Evolutionary conservation across 1,140 invertebrate genomes (phyloP), one percentile per base, ranked within the genome.

Genomic region (Semibalanus balanoides): DNA sequence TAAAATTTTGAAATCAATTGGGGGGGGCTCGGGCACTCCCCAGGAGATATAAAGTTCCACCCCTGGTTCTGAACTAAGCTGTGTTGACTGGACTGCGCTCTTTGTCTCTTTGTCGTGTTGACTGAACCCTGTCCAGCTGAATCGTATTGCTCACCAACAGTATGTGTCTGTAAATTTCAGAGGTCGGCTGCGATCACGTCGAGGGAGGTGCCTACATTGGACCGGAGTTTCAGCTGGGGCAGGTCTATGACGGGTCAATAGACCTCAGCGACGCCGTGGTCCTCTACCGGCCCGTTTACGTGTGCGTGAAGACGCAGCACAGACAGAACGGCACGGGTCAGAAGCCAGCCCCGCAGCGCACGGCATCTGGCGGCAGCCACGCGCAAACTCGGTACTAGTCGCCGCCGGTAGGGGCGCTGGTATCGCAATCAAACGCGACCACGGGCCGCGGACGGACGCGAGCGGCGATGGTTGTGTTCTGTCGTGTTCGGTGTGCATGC

Each of bases 201-300:
- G 92, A 93, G 84, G 92, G 91, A 28, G 92, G 92, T 0, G 88
- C 89, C 82, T 93, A 93, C 84, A 90, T 92, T 40, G 91, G 91
- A 29, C 91, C 91, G 0, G 92, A 93, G 83, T 93, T 93, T 82
- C 87, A 92, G 51, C 82, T 93, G 17, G 92, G 91, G 3, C 90
- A 93, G 83, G 92, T 93, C 5, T 93, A 93, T 82, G 92, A 93
- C 82, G 91, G 91, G n/a, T 85, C 85, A 30, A 31, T 82, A 30
- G 82, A 84, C 75, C 86, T 87, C 19, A 81, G 78, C 17, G 82
- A 83, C 71, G 81, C 78, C 0, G 80, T 83, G 25, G 87, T 91
- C n/a, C 83, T 91, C 3, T 91, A 90, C 83, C 83, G 88, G 74
- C 89, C 89, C 0, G 86, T 90, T 25, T 91, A 91, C 82, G 87